A percentile compares a stretch with the other conserved stretches of the same genome.
Conservation (phyloP, 1,140 invertebrate genomes). For the Leptinotarsa defecta region DNA sequence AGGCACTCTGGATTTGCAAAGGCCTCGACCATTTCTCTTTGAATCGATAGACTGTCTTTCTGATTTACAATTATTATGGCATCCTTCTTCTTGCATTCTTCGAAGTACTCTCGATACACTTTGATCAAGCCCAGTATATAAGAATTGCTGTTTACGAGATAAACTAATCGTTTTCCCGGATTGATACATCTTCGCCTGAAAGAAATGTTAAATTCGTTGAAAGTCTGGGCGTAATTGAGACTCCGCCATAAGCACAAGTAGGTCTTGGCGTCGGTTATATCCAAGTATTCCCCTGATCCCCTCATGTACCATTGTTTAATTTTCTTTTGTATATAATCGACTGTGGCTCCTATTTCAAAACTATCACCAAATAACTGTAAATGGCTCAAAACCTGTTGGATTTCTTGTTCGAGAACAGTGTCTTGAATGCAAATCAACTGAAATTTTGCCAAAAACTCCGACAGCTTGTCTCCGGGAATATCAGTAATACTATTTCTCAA, state of each 20-base stretch:
- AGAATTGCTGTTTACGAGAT: background rate
- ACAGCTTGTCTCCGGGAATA: background rate
- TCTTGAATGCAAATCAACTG: background rate
- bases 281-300: background rate
- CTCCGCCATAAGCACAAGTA: background rate
- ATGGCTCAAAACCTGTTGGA: background rate
- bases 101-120: background rate
- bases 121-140: background rate
- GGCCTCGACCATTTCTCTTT: background rate
- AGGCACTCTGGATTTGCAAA: background rate
- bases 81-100: background rate
- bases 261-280: background rate
- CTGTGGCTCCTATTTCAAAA: background rate
- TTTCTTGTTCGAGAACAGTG: background rate
- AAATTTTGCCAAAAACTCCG: background rate
- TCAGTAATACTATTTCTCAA: background rate
- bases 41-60: background rate
- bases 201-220: background rate
- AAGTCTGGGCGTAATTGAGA: background rate
- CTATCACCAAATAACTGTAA: background rate
- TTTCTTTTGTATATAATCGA: slow-evolving; percentile 1
- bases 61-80: background rate
- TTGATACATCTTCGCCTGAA: background rate
- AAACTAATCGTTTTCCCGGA: background rate
- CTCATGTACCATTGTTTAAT: background rate